Evolutionary conservation across 2,113 vertebrate genomes (phyloP), one percentile per base, ranked within the genome.

Genomic region (Callionymus lyra): DNA sequence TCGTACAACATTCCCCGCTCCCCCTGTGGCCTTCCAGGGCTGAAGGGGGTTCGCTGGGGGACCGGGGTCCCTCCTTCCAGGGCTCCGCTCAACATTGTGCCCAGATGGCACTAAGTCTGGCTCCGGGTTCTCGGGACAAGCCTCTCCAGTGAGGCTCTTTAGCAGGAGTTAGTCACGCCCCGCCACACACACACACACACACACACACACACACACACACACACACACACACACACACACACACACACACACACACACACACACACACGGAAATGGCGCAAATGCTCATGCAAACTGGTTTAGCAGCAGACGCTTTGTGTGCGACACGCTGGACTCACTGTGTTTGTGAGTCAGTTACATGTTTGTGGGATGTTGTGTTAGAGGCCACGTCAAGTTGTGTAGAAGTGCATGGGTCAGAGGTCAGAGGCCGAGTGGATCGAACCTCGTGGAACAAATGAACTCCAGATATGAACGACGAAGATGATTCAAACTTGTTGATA

Each of bases 61-160:
- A 9, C 44, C 60, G 43, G 53, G 61, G 59, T 65, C 53, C 71
- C n/a, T 54, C 43, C 63, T 74, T 76, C 65, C 72, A 58, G 48
- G 53, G 49, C 36, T 36, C 56, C 71, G 64, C 39, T 13, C 48
- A 50, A 70, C 66, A 64, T 68, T 69, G 76, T 74, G 68, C 74
- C 72, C 79, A 79, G 65, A 74, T 80, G 66, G 79, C 68, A 69
- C 57, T 54, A 65, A 65, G 55, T 70, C 59, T 72, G 59, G 56
- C 63, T 65, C 60, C 53, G 68, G 65, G 68, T 73, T 59, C 68
- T 41, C 53, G 65, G 50, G 68, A 69, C 53, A 54, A 53, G 59
- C 34, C 58, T 53, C 65, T 74, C 50, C 55, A 70, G 72, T 74
- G 60, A 74, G 59, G 61, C 65, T 63, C 65, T 76, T 79, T 77